Base-by-base conservation (phyloP, 2,797 vertebrate genomes). In the Rousettus madagascariensis region DNA sequence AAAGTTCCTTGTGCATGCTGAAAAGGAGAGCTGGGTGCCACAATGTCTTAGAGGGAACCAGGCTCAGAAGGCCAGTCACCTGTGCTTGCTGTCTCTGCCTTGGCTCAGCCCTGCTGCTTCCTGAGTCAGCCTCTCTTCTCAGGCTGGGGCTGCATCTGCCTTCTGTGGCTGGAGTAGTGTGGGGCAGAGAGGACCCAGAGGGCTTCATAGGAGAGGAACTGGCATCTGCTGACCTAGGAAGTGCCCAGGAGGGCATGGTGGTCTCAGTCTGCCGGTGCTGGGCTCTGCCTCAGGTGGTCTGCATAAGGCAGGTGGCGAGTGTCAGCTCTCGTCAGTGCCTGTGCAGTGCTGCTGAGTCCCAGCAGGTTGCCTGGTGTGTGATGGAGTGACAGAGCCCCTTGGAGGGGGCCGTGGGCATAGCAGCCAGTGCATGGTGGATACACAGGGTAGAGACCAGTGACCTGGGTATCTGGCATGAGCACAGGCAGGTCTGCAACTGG, bases 91-190 rank as follows among this genome's bases (percentile, higher is more conserved):
- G 2, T 5, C 55, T 15, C 51, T 1, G 2, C 33, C 38, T 22
- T 20, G 6, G 28, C 24, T 7, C 11, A 20, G 49, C 28, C 30
- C 28, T 2, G 17, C 28, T 9, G 63, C 79, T 53, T 36, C 43
- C 55, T 0, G 28, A 49, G 20, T 59, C 26, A 33, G 80, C 20
- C 6, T 55, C 59, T 53, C 49, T 89, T 68, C 59, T 38, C 4
- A 30, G 33, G 69, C 41, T 30, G 7, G 3, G 22, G 66, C 63
- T 77, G 4, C 43, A 0, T 22, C 26, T 33, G 10, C 38, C n/a
- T 2, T 80, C 84, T 6, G 0, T 22, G 0, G 11, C 51, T 10
- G 0, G 11, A 11, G 57, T 17, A 3, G 4, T 2, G 4, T 41
- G 78, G 63, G 30, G 43, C 33, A 4, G 22, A 43, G 38, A 43